A percentile compares a stretch with the other conserved stretches of the same genome.
Conservation (phyloP, 2,888 invertebrate species). For the Temnothorax ravouxi region DNA sequence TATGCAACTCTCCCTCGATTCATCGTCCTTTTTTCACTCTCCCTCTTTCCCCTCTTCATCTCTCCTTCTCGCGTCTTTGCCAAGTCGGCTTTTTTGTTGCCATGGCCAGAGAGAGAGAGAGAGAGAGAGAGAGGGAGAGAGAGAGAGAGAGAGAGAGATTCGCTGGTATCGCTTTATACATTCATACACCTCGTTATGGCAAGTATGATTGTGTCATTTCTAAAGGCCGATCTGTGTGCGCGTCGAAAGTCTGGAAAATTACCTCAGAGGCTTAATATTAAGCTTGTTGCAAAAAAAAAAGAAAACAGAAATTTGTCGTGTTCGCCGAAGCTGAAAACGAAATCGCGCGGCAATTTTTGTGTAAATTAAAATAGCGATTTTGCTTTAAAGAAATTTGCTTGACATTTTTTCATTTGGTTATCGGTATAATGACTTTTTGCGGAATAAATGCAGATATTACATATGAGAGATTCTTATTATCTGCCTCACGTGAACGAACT, state of each 20-base stretch:
- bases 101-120: neutral
- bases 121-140: too few species aligned
- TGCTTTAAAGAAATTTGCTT: neutral
- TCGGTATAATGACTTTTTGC: constrained; percentile 9
- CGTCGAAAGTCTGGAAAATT: constrained; percentile 15
- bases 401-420: neutral
- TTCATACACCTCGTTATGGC: constrained; percentile 19
- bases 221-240: neutral
- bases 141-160: neutral
- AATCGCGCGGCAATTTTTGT: neutral
- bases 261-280: neutral
- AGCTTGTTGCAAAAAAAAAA: neutral
- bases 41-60: neutral
- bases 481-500: neutral
- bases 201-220: constrained; percentile 33
- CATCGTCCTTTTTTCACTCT: constrained; percentile 20
- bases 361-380: neutral
- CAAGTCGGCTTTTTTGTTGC: constrained; percentile 40
- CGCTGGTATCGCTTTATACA: constrained; percentile 22
- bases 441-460: neutral
- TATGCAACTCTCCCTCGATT: constrained; percentile 68
- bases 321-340: neutral
- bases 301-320: neutral
- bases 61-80: constrained; percentile 22
- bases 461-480: constrained; percentile 5